phyloP scores from a whole-genome alignment of 2,113 vertebrate genomes.

The Sturnus vulgaris region DNA sequence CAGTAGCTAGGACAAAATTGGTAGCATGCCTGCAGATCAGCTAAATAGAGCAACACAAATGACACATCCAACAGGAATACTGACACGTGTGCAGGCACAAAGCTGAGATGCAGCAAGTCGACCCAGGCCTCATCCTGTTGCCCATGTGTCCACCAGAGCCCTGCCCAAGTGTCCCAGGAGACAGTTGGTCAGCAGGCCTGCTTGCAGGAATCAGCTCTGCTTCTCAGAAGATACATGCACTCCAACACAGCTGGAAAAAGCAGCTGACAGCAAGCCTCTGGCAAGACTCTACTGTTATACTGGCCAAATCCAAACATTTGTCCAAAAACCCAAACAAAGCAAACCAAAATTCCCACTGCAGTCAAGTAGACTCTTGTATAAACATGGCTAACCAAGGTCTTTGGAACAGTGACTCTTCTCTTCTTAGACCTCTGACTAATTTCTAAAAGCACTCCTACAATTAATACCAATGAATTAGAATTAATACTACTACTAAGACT shows the following conservation, averaged over 20 bases:
- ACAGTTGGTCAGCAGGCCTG: background rate
- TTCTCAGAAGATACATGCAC: background rate
- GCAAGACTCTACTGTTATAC: background rate
- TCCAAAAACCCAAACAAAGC: background rate
- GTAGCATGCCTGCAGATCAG: background rate
- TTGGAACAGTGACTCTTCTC: background rate
- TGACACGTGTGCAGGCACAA: accelerated
- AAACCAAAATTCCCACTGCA: background rate
- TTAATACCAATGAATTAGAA: background rate
- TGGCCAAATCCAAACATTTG: background rate
- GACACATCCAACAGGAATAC: background rate
- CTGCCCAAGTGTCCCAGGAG: background rate
- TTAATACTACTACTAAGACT: background rate
- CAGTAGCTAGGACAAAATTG: background rate
- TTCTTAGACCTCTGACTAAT: background rate
- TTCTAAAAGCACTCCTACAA: background rate
- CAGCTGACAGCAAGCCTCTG: background rate
- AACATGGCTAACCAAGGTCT: background rate
- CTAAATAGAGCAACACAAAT: background rate
- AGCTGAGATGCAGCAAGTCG: background rate
- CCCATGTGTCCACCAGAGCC: background rate
- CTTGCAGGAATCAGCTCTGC: background rate
- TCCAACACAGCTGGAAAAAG: background rate
- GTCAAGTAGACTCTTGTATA: background rate
- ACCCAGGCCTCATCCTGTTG: background rate